A percentile compares a stretch with the other conserved stretches of the same genome.
Evolutionary conservation across 2,888 invertebrate species (phyloP).

Genomic region (Ichneumon xanthorius): DNA sequence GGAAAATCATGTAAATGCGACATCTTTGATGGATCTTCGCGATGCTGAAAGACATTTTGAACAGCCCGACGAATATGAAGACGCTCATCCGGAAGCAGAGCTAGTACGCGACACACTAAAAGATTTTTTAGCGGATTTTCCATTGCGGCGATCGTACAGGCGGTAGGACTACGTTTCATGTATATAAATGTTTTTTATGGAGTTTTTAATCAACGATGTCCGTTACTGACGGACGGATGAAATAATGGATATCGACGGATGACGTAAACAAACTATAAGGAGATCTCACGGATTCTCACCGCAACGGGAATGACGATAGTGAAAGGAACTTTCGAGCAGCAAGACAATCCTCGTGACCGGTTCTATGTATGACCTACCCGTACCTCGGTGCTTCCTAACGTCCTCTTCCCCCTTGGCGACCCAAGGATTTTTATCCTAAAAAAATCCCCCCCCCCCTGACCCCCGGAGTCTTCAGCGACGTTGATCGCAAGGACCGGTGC

Average conservation of each 20-base stretch:
- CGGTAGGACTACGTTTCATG: background rate
- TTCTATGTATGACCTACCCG: too few relatives aligned
- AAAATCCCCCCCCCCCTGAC: too few relatives aligned
- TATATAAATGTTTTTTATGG: background rate
- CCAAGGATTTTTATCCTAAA: too few relatives aligned
- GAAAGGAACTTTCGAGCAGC: too few relatives aligned
- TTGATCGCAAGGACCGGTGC: conserved; percentile 56
- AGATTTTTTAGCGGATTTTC: background rate
- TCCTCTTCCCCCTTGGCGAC: too few relatives aligned
- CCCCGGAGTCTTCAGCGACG: conserved; percentile 8
- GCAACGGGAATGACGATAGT: too few relatives aligned
- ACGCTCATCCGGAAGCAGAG: background rate
- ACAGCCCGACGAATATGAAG: background rate
- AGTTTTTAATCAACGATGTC: background rate
- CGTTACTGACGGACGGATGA: too few relatives aligned
- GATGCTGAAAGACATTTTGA: background rate
- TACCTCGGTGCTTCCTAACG: too few relatives aligned
- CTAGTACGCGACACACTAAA: background rate
- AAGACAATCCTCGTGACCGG: too few relatives aligned
- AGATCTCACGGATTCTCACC: too few relatives aligned
- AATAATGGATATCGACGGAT: too few relatives aligned
- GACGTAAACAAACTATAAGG: too few relatives aligned
- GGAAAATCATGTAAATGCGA: conserved; percentile 36
- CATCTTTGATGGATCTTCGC: background rate
- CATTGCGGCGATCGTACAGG: background rate